phyloP scores from a whole-genome alignment of 37 sponge, comb jelly and placozoan genomes.

The Oopsacas minuta region DNA sequence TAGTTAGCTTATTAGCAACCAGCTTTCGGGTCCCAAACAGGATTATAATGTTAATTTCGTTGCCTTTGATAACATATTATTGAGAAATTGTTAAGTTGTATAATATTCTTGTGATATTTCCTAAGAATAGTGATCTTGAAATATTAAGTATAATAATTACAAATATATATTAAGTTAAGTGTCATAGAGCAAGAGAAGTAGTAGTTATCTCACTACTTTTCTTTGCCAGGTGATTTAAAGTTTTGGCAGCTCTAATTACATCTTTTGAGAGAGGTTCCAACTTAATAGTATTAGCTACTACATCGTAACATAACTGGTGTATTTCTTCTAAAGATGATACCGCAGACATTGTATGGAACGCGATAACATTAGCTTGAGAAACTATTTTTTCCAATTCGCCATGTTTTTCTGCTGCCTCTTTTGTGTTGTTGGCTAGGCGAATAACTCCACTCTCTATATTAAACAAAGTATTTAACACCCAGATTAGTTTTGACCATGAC shows the following conservation, averaged over 20 bases:
- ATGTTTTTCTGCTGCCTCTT: slow-evolving; percentile 1
- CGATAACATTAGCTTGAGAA: slow-evolving; percentile 1
- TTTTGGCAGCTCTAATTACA: not conserved
- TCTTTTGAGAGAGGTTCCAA: slow-evolving; percentile 8
- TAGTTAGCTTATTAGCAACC: too few species aligned
- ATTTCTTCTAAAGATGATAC: not conserved
- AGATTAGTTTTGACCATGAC: not conserved
- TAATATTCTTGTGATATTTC: too few species aligned
- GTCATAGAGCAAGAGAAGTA: not conserved
- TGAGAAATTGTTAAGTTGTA: too few species aligned
- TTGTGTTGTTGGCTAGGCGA: not conserved
- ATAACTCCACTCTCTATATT: not conserved
- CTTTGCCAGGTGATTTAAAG: not conserved
- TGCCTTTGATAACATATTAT: too few species aligned
- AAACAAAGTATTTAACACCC: slow-evolving; percentile 7
- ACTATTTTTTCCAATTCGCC: not conserved
- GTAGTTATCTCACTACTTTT: not conserved
- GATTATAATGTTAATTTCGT: too few species aligned
- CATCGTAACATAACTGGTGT: not conserved
- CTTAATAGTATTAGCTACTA: not conserved
- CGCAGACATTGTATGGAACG: not conserved
- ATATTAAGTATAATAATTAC: too few species aligned
- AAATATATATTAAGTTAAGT: too few species aligned
- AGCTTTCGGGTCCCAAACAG: too few species aligned
- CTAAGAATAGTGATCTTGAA: too few species aligned